A percentile compares a stretch with the other conserved stretches of the same genome.
These are phyloP conservation scores for Bombus confusus DNA, from an alignment of 1,140 invertebrate genomes.

Conservation along the genomic window DNA sequence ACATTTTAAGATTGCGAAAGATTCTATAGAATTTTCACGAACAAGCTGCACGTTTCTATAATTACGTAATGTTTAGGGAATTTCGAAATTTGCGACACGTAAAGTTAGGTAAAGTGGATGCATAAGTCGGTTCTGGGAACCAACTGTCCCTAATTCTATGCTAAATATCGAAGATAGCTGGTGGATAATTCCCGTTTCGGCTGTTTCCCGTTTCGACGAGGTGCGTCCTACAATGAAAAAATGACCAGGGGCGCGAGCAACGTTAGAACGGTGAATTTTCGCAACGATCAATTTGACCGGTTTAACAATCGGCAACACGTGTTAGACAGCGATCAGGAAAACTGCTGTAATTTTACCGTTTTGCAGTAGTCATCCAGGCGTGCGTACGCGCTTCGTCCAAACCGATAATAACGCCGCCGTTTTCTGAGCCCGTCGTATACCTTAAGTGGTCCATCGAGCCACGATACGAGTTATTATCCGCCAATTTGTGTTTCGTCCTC, in stretches of 20 bases:
- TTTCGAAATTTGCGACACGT: background rate
- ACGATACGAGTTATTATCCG: constrained; percentile 51
- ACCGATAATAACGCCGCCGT: constrained; percentile 61
- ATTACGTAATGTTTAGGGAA: background rate
- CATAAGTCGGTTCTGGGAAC: background rate
- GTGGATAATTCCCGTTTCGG: constrained; percentile 33
- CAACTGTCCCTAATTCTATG: background rate
- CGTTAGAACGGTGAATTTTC: constrained; percentile 69
- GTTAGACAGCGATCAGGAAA: constrained; percentile 63
- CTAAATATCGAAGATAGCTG: background rate
- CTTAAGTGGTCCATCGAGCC: constrained; percentile 44
- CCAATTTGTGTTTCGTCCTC: constrained; percentile 23
- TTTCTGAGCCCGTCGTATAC: constrained; percentile 18
- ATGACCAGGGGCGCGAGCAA: constrained; percentile 36
- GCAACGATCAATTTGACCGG: constrained; percentile 64
- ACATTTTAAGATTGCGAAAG: background rate
- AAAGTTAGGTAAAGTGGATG: background rate
- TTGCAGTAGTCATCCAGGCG: constrained; percentile 62
- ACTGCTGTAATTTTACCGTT: constrained; percentile 67
- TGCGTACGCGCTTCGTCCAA: constrained; percentile 46
- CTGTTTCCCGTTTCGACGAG: constrained; percentile 34
- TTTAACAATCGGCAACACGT: constrained; percentile 62
- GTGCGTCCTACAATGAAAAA: background rate
- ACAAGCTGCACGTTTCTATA: background rate
- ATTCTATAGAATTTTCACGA: too few species aligned